Percentiles rank a stretch among this genome's conserved stretches.
These are phyloP conservation scores for Etheostoma cragini DNA, from an alignment of 2,113 vertebrate species.

Conservation along the genomic window DNA sequence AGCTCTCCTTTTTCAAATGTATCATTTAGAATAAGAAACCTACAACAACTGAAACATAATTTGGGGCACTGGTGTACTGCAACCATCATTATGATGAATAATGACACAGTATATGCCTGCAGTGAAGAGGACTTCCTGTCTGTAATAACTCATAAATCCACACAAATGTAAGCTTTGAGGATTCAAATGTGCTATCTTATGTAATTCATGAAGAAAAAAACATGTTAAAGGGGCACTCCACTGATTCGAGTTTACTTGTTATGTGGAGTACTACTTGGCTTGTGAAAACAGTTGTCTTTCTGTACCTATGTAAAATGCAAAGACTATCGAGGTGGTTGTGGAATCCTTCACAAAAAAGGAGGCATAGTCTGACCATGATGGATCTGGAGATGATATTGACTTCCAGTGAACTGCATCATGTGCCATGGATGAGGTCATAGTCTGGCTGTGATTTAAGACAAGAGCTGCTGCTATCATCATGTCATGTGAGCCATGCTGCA, in stretches of 20 bases:
- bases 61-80: neutral
- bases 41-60: neutral
- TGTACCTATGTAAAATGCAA: neutral
- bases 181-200: neutral
- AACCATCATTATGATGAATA: neutral
- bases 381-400: conserved; percentile 6
- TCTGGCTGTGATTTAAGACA: conserved; percentile 6
- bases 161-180: neutral
- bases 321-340: neutral
- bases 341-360: neutral
- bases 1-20: neutral
- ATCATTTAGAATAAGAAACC: neutral
- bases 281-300: neutral
- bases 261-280: neutral
- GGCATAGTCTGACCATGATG: neutral
- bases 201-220: neutral
- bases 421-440: conserved; percentile 17
- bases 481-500: neutral
- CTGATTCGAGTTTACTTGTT: neutral
- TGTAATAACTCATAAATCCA: neutral
- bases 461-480: conserved; percentile 11
- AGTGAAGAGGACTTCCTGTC: neutral
- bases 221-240: too few species aligned
- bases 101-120: neutral
- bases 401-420: conserved; percentile 12